Evolutionary conservation across 2,888 invertebrate species (phyloP).

Genomic region (Ramazzottius varieornatus): DNA sequence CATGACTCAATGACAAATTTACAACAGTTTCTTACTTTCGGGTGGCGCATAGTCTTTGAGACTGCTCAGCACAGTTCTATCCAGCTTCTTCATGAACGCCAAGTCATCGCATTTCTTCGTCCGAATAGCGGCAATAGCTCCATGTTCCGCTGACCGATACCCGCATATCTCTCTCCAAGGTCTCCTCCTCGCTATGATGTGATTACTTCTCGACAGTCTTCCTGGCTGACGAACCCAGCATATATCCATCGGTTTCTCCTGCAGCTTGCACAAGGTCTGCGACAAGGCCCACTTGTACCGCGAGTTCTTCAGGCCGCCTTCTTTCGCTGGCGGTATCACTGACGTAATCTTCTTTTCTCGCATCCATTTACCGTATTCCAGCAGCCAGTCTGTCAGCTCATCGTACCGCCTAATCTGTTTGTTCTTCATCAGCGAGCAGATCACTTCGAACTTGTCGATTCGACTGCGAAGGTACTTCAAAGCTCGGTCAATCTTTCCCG

Average conservation of each 20-base stretch:
- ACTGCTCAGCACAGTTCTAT: neutral
- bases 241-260: neutral
- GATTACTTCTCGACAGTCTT: neutral
- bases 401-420: neutral
- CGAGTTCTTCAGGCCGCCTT: neutral
- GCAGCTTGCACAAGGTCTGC: neutral
- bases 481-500: neutral
- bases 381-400: neutral
- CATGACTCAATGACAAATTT: no score
- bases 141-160: neutral
- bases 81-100: neutral
- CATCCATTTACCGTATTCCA: neutral
- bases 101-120: neutral
- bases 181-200: neutral
- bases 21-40: neutral
- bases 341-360: neutral
- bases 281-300: neutral
- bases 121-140: neutral
- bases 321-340: neutral
- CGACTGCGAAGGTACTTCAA: neutral
- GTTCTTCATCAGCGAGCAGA: neutral
- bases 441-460: neutral
- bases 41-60: neutral
- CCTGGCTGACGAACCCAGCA: neutral
- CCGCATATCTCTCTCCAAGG: neutral